Evolutionary conservation across 2,113 vertebrate genomes (phyloP).

Genomic region (Redunca redunca): DNA sequence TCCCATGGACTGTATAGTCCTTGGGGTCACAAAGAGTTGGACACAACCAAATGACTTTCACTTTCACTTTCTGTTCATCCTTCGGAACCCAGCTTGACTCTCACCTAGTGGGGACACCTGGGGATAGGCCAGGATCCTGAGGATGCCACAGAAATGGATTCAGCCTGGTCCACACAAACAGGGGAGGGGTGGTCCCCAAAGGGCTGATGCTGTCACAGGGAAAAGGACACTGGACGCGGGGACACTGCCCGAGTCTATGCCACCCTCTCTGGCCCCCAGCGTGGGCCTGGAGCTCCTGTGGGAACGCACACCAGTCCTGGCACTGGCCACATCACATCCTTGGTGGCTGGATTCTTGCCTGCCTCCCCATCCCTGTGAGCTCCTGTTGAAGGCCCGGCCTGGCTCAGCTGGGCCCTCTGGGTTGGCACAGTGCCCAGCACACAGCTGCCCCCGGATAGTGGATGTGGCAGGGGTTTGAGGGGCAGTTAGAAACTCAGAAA

Average conservation of each 20-base stretch:
- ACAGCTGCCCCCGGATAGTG: fast-evolving
- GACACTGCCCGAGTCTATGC: background rate
- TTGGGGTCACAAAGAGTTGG: background rate
- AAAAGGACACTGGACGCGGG: background rate
- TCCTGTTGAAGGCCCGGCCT: fast-evolving
- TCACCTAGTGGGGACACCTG: background rate
- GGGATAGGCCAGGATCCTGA: background rate
- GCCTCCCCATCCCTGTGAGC: background rate
- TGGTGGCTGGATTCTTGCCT: no score
- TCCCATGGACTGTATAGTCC: background rate
- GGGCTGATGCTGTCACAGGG: background rate
- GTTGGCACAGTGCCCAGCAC: background rate
- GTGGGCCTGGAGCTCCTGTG: background rate
- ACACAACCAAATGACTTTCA: background rate
- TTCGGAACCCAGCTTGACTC: background rate
- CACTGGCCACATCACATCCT: background rate
- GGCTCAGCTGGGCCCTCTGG: background rate
- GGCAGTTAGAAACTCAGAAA: background rate
- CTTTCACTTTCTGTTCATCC: background rate
- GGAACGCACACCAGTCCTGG: background rate
- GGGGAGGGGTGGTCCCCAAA: background rate
- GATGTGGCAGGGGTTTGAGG: background rate
- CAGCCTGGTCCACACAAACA: background rate
- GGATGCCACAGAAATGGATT: background rate
- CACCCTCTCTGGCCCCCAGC: fast-evolving